phyloP scores from a whole-genome alignment of 2,888 invertebrate species.

The Drosophila buzzatii region DNA sequence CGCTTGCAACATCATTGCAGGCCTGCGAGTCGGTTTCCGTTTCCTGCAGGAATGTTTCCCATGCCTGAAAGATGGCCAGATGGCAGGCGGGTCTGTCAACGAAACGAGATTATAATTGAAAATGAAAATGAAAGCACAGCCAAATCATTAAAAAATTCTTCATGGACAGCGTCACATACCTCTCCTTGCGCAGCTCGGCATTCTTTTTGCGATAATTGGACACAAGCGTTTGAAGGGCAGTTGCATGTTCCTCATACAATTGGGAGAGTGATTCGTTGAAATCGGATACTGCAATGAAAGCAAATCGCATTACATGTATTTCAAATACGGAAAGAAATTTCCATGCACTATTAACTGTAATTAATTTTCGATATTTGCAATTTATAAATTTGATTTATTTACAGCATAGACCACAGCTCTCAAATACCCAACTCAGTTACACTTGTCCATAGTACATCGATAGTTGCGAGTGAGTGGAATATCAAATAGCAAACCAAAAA shows the following conservation, averaged over 20 bases:
- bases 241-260: slow-evolving; percentile 95
- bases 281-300: slow-evolving; percentile 90
- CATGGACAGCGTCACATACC: slow-evolving; percentile 86
- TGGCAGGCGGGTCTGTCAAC: slow-evolving; percentile 90
- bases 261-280: slow-evolving; percentile 95
- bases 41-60: slow-evolving; percentile 96
- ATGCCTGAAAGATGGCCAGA: slow-evolving; percentile 93
- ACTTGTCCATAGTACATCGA: neutral
- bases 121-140: neutral
- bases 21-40: slow-evolving; percentile 95
- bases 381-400: neutral
- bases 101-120: slow-evolving; percentile 1
- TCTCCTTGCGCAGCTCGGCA: slow-evolving; percentile 94
- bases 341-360: neutral
- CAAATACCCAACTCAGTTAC: neutral
- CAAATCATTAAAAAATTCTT: slow-evolving; percentile 9
- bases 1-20: slow-evolving; percentile 93
- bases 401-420: neutral
- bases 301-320: neutral
- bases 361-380: neutral
- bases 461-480: slow-evolving; percentile 9
- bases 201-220: slow-evolving; percentile 94
- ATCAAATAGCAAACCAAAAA: slow-evolving; percentile 13
- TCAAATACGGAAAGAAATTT: neutral
- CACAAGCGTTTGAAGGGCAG: slow-evolving; percentile 93